Conservation (phyloP, 2,888 invertebrate species). For the Lydus trimaculatus region DNA sequence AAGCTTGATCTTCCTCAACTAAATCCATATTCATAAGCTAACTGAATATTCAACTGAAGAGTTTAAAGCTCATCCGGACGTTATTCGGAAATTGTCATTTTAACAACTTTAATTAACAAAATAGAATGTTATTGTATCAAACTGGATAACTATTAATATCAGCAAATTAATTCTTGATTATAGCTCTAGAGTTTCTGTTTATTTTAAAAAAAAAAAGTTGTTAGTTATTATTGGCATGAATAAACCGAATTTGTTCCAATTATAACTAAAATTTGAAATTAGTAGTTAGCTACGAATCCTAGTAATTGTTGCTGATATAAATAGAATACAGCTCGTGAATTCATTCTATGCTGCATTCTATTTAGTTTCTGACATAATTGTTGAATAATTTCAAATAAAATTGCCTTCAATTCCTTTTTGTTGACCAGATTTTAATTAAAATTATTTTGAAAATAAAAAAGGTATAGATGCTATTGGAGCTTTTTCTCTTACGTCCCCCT, state of each 20-base stretch:
- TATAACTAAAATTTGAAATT: too few species aligned
- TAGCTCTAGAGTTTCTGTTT: too few species aligned
- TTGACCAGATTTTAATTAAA: not conserved
- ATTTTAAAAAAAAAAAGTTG: too few species aligned
- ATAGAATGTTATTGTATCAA: too few species aligned
- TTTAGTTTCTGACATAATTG: not conserved
- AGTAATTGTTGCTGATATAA: not conserved
- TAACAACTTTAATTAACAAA: constrained; percentile 26
- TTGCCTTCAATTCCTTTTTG: not conserved
- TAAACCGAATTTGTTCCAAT: not conserved
- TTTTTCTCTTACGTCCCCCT: not conserved
- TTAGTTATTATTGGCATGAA: too few species aligned
- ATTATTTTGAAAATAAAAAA: not conserved
- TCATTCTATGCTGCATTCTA: not conserved
- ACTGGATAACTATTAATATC: too few species aligned
- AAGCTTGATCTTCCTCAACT: constrained; percentile 26
- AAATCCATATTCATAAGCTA: constrained; percentile 39
- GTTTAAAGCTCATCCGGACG: constrained; percentile 36
- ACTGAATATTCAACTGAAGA: constrained; percentile 39
- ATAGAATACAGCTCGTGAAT: not conserved
- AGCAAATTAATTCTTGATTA: too few species aligned
- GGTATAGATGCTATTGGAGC: too few species aligned
- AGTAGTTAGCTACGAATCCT: too few species aligned
- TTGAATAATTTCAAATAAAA: not conserved
- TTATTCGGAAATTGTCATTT: constrained; percentile 22